Evolutionary conservation across 2,797 vertebrate species (phyloP), one percentile per base, ranked within the genome.

Genomic region (Xenops minutus): DNA sequence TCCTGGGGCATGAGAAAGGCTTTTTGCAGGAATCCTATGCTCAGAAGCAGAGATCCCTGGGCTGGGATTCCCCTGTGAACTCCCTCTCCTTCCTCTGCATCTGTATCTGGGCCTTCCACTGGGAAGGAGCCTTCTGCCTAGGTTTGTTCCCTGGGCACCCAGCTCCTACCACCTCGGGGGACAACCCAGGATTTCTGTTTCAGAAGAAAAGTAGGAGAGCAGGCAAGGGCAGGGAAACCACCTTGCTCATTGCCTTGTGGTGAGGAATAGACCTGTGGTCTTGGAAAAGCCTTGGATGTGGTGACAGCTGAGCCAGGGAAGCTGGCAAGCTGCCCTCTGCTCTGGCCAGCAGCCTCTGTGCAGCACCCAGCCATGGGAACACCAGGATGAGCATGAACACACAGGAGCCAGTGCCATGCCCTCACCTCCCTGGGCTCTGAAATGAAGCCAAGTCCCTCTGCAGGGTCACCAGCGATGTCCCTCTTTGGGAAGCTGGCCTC

Each of bases 81-180:
- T 66, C 36, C 51, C 48, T 14, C 7, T 62, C 43, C 51, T 68
- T n/a, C 5, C 2, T 3, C 39, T 46, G 44, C 5, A 3, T 22
- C 44, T 46, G 44, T 22, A 46, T 46, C 44, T 46, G 13, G 27
- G 54, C 36, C 39, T 63, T 67, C 62, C 30, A 36, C 17, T 2
- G 0, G 4, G 32, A 43, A 64, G 12, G 44, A 89, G 54, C 18
- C 7, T 39, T 29, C 7, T 2, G 7, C 14, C 4, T 0, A 0
- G 19, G 18, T 43, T 85, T 46, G n/a, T 13, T 77, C 82, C 48
- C 36, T 22, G 51, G 59, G 26, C 41, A 56, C 23, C 22, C 84
- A 46, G 56, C 58, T 71, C 44, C 51, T 37, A 3, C 18, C 49
- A 54, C 22, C 41, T 52, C 41, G 0, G 0, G 59, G 51, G 34